Base-by-base conservation (phyloP, 2,113 vertebrate species). In the Muntiacus muntjak region DNA sequence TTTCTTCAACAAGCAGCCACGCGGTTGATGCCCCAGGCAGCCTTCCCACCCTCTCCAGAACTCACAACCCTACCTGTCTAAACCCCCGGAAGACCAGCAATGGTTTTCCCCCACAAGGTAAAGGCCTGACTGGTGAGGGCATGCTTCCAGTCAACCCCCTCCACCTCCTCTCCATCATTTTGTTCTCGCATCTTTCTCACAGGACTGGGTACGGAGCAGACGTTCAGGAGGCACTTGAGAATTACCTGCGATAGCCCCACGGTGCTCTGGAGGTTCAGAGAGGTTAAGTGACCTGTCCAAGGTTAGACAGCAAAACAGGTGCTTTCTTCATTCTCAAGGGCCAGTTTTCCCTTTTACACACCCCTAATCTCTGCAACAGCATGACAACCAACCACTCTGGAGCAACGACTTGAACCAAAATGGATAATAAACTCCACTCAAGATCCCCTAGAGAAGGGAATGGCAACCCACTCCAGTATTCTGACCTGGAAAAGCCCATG, bases 1-100 rank as follows among this genome's bases (percentile, higher is more conserved):
- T 5, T 6, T 6, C 45, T 57, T 43, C 64, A 28, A n/a, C 33
- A 50, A 21, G 43, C 45, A 64, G 16, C 26, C 47, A 21, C 2
- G 1, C 0, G 1, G 36, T 0, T 21, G 26, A 36, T 28, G 43
- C 64, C 67, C 67, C 13, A 7, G 19, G 28, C 2, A 58, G 55
- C 6, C 3, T 33, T 26, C 15, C 26, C 0, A 1, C 47, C 26
- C 52, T 40, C 79, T 40, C 76, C 8, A 58, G 78, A 3, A 6
- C 52, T 78, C 40, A 6, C 0, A 1, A 16, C 13, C 50, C 50
- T 4, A 45, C 15, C 16, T 5, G 2, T 47, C 78, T 23, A 74
- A 83, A 55, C 17, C 36, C 47, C 25, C 0, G 0, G 25, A 62
- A 87, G 33, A 25, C 11, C 60, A 58, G 19, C 1, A 9, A 25